Conservation (phyloP, 2,888 invertebrate species). For the Eupeodes luniger region DNA sequence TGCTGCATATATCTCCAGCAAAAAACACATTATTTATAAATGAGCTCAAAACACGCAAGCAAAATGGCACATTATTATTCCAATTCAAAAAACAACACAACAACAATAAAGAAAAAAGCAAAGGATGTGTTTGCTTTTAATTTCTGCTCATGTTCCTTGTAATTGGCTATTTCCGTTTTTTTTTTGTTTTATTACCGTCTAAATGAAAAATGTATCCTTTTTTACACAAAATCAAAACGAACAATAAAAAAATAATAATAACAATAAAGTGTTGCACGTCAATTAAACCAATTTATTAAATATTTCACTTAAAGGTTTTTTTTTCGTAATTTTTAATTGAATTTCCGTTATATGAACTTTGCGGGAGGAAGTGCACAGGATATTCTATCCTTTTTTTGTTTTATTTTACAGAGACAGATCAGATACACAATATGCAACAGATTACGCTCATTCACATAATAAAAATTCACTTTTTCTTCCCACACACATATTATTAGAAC, state of each 20-base stretch:
- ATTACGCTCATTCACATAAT: slow-evolving; percentile 66
- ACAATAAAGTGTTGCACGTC: slow-evolving; percentile 41
- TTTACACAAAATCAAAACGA: neutral
- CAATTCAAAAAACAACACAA: neutral
- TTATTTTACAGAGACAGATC: neutral
- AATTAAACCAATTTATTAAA: neutral
- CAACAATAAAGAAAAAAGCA: neutral
- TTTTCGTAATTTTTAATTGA: neutral
- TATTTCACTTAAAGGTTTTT: neutral
- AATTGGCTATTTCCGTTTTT: slow-evolving; percentile 47
- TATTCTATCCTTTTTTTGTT: neutral
- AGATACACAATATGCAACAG: slow-evolving; percentile 66
- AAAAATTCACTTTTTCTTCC: slow-evolving; percentile 43
- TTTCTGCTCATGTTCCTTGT: slow-evolving; percentile 42
- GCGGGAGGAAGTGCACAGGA: neutral
- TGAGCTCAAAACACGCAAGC: slow-evolving; percentile 43
- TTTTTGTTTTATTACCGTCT: slow-evolving; percentile 5
- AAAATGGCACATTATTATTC: slow-evolving; percentile 46
- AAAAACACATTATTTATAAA: slow-evolving; percentile 40
- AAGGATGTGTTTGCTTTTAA: slow-evolving; percentile 28
- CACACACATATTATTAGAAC: slow-evolving; percentile 31
- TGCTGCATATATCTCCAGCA: neutral
- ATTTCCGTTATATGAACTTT: slow-evolving; percentile 32
- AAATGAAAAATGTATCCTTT: neutral
- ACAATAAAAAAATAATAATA: neutral